Percentiles rank a stretch among this genome's conserved stretches.
phyloP scores from a whole-genome alignment of 1,140 invertebrate genomes.

The Camponotus pennsylvanicus region DNA sequence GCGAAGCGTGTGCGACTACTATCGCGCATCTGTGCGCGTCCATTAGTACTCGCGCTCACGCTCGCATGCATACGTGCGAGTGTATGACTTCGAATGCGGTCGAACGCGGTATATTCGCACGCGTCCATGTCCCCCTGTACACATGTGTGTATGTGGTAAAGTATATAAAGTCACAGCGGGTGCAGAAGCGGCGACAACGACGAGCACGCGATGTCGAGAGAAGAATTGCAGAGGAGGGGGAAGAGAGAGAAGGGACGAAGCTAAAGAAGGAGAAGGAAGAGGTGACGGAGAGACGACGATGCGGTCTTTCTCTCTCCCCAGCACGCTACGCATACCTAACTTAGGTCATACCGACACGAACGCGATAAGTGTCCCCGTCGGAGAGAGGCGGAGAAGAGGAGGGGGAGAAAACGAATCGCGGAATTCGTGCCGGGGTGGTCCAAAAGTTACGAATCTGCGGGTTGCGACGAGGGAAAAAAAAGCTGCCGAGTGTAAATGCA shows the following conservation, averaged over 20 bases:
- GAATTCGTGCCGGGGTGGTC: slow-evolving; percentile 78
- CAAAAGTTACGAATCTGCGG: slow-evolving; percentile 73
- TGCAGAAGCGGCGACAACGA: slow-evolving; percentile 71
- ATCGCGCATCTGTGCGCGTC: slow-evolving; percentile 53
- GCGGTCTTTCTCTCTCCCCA: slow-evolving; percentile 48
- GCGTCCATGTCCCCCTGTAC: not conserved
- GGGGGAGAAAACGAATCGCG: slow-evolving; percentile 69
- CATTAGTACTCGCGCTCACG: slow-evolving; percentile 45
- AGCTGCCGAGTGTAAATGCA: slow-evolving; percentile 12
- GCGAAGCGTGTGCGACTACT: slow-evolving; percentile 54
- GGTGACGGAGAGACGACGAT: slow-evolving; percentile 19
- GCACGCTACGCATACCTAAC: slow-evolving; percentile 72
- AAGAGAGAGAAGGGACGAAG: not conserved
- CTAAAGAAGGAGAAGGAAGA: not conserved
- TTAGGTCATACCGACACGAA: slow-evolving; percentile 71
- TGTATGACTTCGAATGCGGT: slow-evolving; percentile 48
- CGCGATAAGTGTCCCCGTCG: slow-evolving; percentile 76
- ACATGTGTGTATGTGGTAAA: slow-evolving; percentile 29
- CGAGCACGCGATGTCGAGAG: slow-evolving; percentile 62
- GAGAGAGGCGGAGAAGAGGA: not conserved
- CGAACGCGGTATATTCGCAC: slow-evolving; percentile 32
- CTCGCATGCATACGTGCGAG: not conserved
- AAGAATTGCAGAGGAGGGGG: slow-evolving; percentile 27
- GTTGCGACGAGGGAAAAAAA: slow-evolving; percentile 26
- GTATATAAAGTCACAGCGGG: slow-evolving; percentile 69